These are phyloP conservation scores for Ryuthela nishihirai DNA, from an alignment of 2,888 invertebrate genomes.

Conservation along the genomic window DNA sequence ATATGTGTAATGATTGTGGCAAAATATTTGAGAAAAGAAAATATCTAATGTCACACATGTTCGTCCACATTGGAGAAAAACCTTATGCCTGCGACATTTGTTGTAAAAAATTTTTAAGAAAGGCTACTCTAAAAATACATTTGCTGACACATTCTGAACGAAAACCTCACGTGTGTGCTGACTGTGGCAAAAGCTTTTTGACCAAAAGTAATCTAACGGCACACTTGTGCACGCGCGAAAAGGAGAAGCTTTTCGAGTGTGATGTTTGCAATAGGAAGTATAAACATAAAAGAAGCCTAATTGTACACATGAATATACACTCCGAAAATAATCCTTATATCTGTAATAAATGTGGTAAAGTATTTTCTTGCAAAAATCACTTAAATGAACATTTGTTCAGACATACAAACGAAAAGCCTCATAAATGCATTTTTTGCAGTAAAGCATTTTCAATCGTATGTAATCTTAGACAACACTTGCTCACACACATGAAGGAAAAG, in stretches of 20 bases:
- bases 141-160: neutral
- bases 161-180: slow-evolving; percentile 6
- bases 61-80: no score
- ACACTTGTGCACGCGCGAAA: neutral
- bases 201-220: neutral
- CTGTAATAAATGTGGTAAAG: neutral
- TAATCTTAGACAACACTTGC: neutral
- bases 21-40: no score
- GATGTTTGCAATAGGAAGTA: neutral
- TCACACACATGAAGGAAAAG: neutral
- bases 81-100: neutral
- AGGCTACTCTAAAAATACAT: neutral
- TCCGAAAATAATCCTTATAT: neutral
- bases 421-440: neutral
- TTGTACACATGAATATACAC: neutral
- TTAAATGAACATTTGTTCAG: neutral
- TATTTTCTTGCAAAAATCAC: neutral
- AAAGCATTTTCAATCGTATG: neutral
- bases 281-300: neutral
- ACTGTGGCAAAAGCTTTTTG: slow-evolving; percentile 3
- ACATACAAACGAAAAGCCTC: neutral
- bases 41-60: no score
- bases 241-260: slow-evolving; percentile 1
- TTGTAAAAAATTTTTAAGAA: neutral
- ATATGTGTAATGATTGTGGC: no score